Evolutionary conservation across 2,888 invertebrate species (phyloP), one percentile per base, ranked within the genome.

Genomic region (Frankliniella fusca): DNA sequence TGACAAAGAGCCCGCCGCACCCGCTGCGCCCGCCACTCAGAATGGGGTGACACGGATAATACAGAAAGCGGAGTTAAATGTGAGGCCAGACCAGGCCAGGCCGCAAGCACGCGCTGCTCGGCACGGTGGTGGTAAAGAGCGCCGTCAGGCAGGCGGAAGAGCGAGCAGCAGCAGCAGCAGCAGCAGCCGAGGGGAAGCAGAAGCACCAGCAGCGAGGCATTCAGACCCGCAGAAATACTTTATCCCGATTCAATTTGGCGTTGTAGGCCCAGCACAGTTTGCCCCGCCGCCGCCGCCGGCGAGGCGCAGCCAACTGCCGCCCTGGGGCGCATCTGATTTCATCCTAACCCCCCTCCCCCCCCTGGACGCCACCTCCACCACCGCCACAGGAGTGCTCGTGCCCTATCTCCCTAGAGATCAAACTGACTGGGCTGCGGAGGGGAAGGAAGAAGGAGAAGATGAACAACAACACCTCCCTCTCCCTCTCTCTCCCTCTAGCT

Each of bases 211-310:
- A 76, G 23, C 70, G 70, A 76, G 23, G 70, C 27, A 76, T 76
- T 76, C 70, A 76, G 70, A 10, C 27, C 12, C 70, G 70, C 70
- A 76, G 23, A 76, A 27, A 76, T 76, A 76, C 70, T 76, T 76
- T 76, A 76, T 76, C 70, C 70, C 70, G 70, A 76, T 76, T 76
- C 70, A 76, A 76, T 76, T 76, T 76, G 11, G 70, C 70, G 23
- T 23, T 76, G 70, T 76, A 76, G 70, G 70, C 70, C 70, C 70
- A 76, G 70, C 70, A 76, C 61, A 61, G 61, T 38, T 38, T 38
- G 54, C 54, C 54, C 27, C 65, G 23, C 23, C n/a, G 70, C 65
- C 54, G 3, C 15, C 15, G 15, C 61, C 15, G 15, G 15, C 61
- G 38, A 38, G 38, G 38, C 61, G 11, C 70, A 23, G 23, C 70